A percentile compares a stretch with the other conserved stretches of the same genome.
Conservation (phyloP, 2,888 invertebrate genomes). For the Criorhina ranunculi region DNA sequence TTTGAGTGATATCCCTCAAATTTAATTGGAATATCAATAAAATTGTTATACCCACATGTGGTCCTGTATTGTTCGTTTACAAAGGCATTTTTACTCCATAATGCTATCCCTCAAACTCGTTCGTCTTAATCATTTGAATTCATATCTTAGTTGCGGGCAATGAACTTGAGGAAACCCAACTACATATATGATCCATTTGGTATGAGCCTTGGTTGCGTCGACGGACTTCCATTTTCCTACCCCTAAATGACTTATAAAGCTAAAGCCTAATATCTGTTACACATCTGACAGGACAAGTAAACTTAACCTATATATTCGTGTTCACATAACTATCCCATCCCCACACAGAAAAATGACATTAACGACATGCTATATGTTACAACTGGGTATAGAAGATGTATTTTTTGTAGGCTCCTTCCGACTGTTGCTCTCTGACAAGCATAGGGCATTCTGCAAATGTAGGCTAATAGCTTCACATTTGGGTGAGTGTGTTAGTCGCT, state of each 20-base stretch:
- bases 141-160: constrained; percentile 20
- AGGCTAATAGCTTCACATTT: constrained; percentile 15
- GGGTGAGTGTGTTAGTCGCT: constrained; percentile 7
- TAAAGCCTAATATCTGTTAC: not conserved
- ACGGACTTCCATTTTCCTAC: constrained; percentile 6
- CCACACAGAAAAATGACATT: constrained; percentile 7
- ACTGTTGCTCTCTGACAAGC: constrained; percentile 31
- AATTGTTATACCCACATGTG: constrained; percentile 13
- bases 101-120: not conserved
- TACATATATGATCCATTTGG: constrained; percentile 3
- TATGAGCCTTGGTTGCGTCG: not conserved
- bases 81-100: not conserved
- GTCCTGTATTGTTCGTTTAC: not conserved
- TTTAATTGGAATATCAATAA: constrained; percentile 35
- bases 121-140: constrained; percentile 19
- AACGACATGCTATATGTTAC: constrained; percentile 14
- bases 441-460: constrained; percentile 21
- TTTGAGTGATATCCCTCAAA: constrained; percentile 21
- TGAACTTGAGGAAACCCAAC: constrained; percentile 17
- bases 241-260: not conserved
- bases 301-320: constrained; percentile 12
- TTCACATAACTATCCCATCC: not conserved
- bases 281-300: constrained; percentile 3
- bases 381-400: constrained; percentile 5
- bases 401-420: constrained; percentile 3